phyloP scores from a whole-genome alignment of 2,797 vertebrate genomes.

The Chromis chromis region DNA sequence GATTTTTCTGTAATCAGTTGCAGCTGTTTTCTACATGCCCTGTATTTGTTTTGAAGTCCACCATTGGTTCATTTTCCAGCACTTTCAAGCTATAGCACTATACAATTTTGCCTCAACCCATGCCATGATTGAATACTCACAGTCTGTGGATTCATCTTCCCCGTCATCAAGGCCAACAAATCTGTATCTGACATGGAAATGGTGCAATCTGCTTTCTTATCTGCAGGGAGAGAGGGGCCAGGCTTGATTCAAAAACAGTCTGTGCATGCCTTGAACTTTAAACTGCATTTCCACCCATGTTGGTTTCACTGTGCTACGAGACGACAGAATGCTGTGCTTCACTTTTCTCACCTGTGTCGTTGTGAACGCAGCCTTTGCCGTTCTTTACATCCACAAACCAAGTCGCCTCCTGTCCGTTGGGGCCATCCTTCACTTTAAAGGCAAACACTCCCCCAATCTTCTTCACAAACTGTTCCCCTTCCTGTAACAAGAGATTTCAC shows the following conservation, averaged over 20 bases:
- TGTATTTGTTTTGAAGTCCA: too few relatives aligned
- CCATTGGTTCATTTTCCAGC: too few relatives aligned
- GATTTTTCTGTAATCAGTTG: neutral
- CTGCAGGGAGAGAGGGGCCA: slow-evolving; percentile 68
- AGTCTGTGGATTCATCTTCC: slow-evolving; percentile 95
- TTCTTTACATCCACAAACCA: slow-evolving; percentile 97
- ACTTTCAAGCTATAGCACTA: too few relatives aligned
- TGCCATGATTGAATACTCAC: slow-evolving; percentile 80
- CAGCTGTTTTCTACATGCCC: neutral
- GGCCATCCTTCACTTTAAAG: slow-evolving; percentile 94
- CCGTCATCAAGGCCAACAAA: slow-evolving; percentile 91
- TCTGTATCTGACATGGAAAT: slow-evolving; percentile 91
- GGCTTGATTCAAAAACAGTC: neutral
- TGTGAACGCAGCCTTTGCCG: slow-evolving; percentile 89
- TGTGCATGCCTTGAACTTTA: slow-evolving; percentile 3
- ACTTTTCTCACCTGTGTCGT: slow-evolving; percentile 86
- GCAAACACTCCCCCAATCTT: slow-evolving; percentile 96
- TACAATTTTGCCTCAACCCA: neutral
- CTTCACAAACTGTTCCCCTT: slow-evolving; percentile 93
- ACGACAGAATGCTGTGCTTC: neutral
- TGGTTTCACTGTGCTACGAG: too few relatives aligned
- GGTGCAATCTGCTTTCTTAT: slow-evolving; percentile 93
- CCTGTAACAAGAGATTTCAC: slow-evolving; percentile 70
- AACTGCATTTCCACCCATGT: neutral
- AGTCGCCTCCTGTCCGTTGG: slow-evolving; percentile 90